Percentiles rank a stretch among this genome's conserved stretches.
Evolutionary conservation across 2,113 vertebrate genomes (phyloP).

Genomic region (Calidris pygmaea): DNA sequence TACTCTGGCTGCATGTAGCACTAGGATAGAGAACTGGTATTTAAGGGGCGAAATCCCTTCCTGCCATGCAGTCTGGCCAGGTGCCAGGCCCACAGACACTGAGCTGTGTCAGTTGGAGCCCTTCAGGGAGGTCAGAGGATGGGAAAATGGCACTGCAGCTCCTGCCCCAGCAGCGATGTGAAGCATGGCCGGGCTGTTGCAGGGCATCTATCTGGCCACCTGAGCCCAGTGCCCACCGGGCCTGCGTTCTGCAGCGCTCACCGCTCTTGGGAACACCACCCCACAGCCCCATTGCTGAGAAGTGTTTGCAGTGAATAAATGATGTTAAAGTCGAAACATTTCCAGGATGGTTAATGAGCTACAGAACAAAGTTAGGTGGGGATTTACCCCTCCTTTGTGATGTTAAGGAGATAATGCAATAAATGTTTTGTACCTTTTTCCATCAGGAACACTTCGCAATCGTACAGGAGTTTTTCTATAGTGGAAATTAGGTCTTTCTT

Average conservation of each 20-base stretch:
- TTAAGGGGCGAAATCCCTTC: background rate
- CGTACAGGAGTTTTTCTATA: background rate
- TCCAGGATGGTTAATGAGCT: background rate
- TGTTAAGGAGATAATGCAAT: background rate
- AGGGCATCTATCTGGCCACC: background rate
- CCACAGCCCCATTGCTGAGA: background rate
- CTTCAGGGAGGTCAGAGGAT: background rate
- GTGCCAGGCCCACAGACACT: background rate
- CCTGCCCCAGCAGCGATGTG: background rate
- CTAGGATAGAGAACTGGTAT: background rate
- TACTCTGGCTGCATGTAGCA: background rate
- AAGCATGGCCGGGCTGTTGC: background rate
- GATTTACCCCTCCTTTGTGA: background rate
- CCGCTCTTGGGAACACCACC: rapidly evolving
- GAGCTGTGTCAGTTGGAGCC: background rate
- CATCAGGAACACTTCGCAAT: background rate
- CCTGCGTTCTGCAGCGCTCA: background rate
- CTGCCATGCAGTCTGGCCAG: rapidly evolving
- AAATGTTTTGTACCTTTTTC: background rate
- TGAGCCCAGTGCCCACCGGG: background rate
- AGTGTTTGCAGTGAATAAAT: background rate
- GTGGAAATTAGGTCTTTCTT: background rate
- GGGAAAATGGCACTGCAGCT: rapidly evolving
- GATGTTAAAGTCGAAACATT: background rate
- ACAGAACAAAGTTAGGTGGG: background rate